Percentiles rank a stretch among this genome's conserved stretches.
phyloP scores from a whole-genome alignment of 2,113 vertebrate genomes.

The Antechinus stuartii region DNA sequence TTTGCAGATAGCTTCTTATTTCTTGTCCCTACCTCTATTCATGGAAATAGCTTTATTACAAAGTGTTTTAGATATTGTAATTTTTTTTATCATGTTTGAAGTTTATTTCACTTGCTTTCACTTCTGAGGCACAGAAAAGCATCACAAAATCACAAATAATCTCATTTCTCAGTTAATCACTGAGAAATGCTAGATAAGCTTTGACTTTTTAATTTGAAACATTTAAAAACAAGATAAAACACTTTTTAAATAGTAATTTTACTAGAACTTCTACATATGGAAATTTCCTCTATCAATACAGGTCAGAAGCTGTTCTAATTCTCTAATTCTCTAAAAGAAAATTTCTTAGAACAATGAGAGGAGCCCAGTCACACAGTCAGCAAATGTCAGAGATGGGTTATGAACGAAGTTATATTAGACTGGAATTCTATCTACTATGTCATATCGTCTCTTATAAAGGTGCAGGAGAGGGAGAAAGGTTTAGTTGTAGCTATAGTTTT shows the following conservation, averaged over 20 bases:
- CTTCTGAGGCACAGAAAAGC: background rate
- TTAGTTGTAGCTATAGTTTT: slow-evolving; percentile 47
- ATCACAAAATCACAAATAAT: background rate
- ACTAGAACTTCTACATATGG: background rate
- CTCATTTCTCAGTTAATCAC: background rate
- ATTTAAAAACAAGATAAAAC: slow-evolving; percentile 23
- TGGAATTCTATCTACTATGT: background rate
- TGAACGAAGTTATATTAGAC: background rate
- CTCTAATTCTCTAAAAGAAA: background rate
- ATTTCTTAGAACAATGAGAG: background rate
- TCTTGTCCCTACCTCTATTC: background rate
- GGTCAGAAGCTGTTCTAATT: background rate
- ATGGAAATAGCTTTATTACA: background rate
- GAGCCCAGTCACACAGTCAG: background rate
- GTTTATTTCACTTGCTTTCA: background rate
- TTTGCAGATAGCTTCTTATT: background rate
- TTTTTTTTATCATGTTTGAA: slow-evolving; percentile 18
- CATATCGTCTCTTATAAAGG: background rate
- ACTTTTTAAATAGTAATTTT: background rate
- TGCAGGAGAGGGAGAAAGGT: slow-evolving; percentile 6
- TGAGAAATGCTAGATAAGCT: slow-evolving; percentile 36
- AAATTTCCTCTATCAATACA: background rate
- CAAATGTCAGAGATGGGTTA: background rate
- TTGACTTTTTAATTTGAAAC: background rate
- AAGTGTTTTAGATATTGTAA: background rate